Conservation (phyloP, 2,113 vertebrate genomes). For the Chloebia gouldiae region DNA sequence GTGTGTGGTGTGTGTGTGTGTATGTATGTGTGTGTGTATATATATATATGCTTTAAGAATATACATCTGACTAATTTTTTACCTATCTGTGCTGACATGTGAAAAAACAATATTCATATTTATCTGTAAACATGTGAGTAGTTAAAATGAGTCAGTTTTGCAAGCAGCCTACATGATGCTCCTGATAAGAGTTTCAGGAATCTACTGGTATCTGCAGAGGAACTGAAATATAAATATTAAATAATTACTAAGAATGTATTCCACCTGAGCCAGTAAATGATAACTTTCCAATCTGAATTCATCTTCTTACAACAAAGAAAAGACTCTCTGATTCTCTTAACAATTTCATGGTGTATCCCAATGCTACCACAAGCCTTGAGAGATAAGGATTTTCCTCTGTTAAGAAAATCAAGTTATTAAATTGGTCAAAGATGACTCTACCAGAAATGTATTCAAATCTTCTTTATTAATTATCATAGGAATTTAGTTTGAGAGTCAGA, state of each 20-base stretch:
- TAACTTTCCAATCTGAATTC: constrained; percentile 22
- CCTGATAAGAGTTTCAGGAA: neutral
- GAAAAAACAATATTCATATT: neutral
- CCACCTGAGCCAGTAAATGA: neutral
- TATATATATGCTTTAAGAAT: neutral
- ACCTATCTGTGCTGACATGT: neutral
- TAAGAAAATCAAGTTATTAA: constrained; percentile 65
- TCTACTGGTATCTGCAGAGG: neutral
- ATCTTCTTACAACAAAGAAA: neutral
- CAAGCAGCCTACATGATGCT: neutral
- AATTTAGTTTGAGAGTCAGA: constrained; percentile 51
- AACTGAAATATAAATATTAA: neutral
- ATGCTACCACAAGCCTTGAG: constrained; percentile 27
- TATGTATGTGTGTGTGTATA: neutral
- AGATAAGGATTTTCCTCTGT: constrained; percentile 64
- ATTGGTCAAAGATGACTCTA: constrained; percentile 62
- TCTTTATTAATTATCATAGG: constrained; percentile 62
- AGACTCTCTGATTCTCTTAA: constrained; percentile 13
- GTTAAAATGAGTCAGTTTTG: neutral
- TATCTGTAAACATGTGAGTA: neutral
- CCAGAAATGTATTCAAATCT: constrained; percentile 57
- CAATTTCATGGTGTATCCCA: constrained; percentile 38
- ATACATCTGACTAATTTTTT: neutral
- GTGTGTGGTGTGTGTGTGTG: neutral
- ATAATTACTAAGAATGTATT: constrained; percentile 1